Conservation (phyloP, 2,888 invertebrate genomes). For the Vannuccia rotundouncinata region DNA sequence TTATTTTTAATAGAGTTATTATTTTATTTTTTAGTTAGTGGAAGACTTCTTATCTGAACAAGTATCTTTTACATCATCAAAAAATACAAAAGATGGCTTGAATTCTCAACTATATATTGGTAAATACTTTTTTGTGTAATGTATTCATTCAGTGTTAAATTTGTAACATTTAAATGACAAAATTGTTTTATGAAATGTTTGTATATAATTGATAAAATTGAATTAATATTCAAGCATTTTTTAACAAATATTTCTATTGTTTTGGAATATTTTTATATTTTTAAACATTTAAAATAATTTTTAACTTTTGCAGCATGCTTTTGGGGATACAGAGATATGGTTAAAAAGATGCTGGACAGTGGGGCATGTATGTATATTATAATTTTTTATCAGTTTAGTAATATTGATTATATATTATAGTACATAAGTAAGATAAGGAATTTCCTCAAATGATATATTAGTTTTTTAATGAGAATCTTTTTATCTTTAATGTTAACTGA, state of each 20-base stretch:
- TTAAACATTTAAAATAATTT: too few species aligned
- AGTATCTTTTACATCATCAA: not conserved
- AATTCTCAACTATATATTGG: not conserved
- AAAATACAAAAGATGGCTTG: not conserved
- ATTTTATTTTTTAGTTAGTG: not conserved
- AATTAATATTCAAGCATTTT: too few species aligned
- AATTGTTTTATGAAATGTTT: too few species aligned
- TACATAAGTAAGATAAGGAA: not conserved
- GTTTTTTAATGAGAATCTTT: too few species aligned
- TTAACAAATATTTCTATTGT: too few species aligned
- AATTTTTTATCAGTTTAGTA: constrained; percentile 27
- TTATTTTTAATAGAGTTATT: too few species aligned
- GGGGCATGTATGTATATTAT: constrained; percentile 44
- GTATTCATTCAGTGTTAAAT: too few species aligned
- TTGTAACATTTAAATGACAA: too few species aligned
- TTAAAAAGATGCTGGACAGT: constrained; percentile 45
- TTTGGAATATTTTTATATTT: too few species aligned
- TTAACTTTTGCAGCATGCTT: constrained; percentile 46
- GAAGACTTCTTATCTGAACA: not conserved
- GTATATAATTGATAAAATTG: too few species aligned
- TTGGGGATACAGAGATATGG: constrained; percentile 52
- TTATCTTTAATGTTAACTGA: too few species aligned
- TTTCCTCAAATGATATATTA: too few species aligned
- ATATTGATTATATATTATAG: constrained; percentile 6
- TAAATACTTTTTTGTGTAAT: not conserved